These are phyloP conservation scores for Brevimyrus niger DNA, from an alignment of 2,113 vertebrate genomes.

Conservation along the genomic window DNA sequence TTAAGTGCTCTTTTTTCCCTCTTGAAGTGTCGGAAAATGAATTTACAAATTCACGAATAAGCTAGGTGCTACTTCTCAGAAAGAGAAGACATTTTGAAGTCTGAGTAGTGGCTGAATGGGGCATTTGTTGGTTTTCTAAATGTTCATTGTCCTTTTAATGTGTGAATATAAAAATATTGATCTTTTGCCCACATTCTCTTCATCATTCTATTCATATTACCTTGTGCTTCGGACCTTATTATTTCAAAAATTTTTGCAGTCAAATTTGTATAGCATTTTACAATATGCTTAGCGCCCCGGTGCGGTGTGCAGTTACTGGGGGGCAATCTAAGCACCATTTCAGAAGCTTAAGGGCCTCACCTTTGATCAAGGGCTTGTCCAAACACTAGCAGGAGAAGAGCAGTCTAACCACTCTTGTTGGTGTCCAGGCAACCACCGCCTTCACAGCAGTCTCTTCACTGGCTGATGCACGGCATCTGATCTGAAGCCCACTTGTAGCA, in stretches of 20 bases:
- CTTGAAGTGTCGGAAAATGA: background rate
- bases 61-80: background rate
- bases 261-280: background rate
- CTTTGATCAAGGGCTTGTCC: background rate
- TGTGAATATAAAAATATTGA: background rate
- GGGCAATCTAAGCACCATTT: background rate
- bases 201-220: background rate
- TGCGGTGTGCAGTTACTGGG: background rate
- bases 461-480: background rate
- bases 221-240: background rate
- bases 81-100: background rate
- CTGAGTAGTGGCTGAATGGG: background rate
- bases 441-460: background rate
- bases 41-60: background rate
- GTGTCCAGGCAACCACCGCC: constrained; percentile 2
- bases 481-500: constrained; percentile 28
- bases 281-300: background rate
- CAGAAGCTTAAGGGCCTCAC: background rate
- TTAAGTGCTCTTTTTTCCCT: background rate
- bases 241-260: background rate
- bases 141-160: background rate
- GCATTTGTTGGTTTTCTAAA: background rate
- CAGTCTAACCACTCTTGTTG: background rate
- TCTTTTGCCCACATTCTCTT: background rate
- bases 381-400: background rate